Base-by-base conservation (phyloP, 1,140 invertebrate species). In the Paracyclopina nana region DNA sequence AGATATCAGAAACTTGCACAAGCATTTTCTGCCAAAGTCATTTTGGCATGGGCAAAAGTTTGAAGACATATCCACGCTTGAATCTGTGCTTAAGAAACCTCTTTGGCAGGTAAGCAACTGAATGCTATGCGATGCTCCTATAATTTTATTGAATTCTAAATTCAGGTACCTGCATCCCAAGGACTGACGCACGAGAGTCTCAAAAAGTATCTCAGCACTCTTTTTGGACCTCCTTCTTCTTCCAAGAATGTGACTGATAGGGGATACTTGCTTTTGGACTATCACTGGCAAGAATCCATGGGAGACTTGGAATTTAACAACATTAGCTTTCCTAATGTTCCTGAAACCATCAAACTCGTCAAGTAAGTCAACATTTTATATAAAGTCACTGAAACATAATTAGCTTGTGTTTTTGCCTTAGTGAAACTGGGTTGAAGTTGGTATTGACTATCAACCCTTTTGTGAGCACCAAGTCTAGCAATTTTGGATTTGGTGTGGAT, bases 1-100 rank as follows among this genome's bases (percentile, higher is more conserved):
- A n/a, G 24, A 52, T 41, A 12, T 52, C 11, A 27, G 18, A 25
- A 25, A 14, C n/a, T 11, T 52, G n/a, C 34, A 52, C 30, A 20
- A 44, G 4, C 18, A 44, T 18, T 38, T 30, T 12, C 40, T 52
- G 8, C 25, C 50, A 2, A 38, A 27, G 22, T 52, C 50, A 20
- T 52, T 52, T 40, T 52, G 50, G 50, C 38, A 52, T 18, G 50
- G 50, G 11, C 50, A 52, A 14, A 52, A 27, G 11, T 18, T 45
- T 12, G 12, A 44, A 20, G 50, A 52, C 27, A 18, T 52, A 22
- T 22, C 43, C 18, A 40, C 34, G 12, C 30, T 50, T 41, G 18
- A 50, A 20, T 31, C 40, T 14, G 24, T 48, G 12, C 22, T 48
- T 9, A 27, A 48, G 28, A 29, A 48, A 14, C 45, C 45, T 28